phyloP scores from a whole-genome alignment of 2,113 vertebrate genomes.

The Oryzias javanicus region DNA sequence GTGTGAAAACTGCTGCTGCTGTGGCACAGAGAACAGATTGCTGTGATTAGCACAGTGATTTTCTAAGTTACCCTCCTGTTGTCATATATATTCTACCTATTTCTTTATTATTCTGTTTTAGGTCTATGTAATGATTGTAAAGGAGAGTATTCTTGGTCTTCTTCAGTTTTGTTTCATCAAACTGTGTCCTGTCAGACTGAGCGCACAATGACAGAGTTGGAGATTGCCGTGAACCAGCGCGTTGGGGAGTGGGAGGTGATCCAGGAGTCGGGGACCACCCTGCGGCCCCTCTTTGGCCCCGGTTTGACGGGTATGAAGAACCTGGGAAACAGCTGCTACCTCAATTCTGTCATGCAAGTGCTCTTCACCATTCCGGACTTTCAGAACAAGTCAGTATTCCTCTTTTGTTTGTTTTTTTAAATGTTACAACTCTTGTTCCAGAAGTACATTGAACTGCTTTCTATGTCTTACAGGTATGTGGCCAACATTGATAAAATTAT shows the following conservation, averaged over 20 bases:
- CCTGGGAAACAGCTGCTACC: constrained; percentile 99
- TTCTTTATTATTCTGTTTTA: not conserved
- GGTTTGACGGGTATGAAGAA: constrained; percentile 96
- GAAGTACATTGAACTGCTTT: constrained; percentile 3
- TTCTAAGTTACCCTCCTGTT: constrained; percentile 5
- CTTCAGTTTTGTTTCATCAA: not conserved
- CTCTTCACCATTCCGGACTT: constrained; percentile 98
- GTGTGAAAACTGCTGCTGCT: constrained; percentile 8
- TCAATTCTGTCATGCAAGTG: constrained; percentile 99
- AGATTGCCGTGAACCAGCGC: constrained; percentile 98
- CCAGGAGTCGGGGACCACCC: constrained; percentile 92
- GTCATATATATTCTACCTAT: constrained; percentile 2
- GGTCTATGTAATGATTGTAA: not conserved
- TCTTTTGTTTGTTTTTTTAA: not conserved
- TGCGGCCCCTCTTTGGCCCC: constrained; percentile 89
- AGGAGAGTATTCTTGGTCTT: not conserved
- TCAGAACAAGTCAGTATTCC: constrained; percentile 90
- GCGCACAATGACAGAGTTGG: constrained; percentile 97
- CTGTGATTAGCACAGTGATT: constrained; percentile 17
- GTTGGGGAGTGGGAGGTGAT: constrained; percentile 98
- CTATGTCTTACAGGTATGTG: constrained; percentile 82
- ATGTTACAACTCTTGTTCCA: not conserved
- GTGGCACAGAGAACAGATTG: constrained; percentile 18
- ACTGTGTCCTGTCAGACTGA: constrained; percentile 83
- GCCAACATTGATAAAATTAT: constrained; percentile 94